Conservation (phyloP, 2,113 vertebrate species). For the Psilopsiagon aurifrons region DNA sequence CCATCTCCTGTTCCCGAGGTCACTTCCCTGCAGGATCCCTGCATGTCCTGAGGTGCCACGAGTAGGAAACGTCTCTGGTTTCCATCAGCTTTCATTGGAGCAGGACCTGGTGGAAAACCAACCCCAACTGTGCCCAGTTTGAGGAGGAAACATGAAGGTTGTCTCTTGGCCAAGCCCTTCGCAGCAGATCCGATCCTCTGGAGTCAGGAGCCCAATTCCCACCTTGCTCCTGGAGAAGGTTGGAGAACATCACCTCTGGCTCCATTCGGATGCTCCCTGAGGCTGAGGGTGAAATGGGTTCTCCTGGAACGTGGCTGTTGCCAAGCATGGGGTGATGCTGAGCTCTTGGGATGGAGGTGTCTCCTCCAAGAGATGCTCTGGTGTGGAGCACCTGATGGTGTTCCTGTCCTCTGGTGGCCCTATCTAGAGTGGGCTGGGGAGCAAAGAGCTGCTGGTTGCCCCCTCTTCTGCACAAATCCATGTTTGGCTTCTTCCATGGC, state of each 20-base stretch:
- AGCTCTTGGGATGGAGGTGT: background rate
- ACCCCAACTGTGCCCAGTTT: background rate
- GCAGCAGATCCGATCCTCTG: background rate
- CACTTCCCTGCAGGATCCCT: background rate
- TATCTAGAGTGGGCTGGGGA: too few species aligned
- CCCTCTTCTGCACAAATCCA: background rate
- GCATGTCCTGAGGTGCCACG: background rate
- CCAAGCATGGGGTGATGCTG: background rate
- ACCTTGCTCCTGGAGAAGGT: background rate
- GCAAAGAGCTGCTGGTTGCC: background rate
- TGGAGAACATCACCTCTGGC: background rate
- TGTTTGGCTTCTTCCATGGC: background rate
- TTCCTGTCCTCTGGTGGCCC: background rate
- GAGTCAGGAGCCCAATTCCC: background rate
- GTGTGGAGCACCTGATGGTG: background rate
- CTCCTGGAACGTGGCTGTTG: too few species aligned
- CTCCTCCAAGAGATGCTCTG: background rate
- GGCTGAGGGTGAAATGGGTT: background rate
- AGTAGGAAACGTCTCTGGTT: background rate
- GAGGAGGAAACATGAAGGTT: background rate
- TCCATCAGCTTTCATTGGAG: background rate
- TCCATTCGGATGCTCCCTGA: rapidly evolving
- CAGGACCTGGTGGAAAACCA: background rate
- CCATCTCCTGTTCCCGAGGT: background rate
- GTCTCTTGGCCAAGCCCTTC: background rate